phyloP scores from a whole-genome alignment of 2,888 invertebrate genomes.

The Chrysolina oricalcia region DNA sequence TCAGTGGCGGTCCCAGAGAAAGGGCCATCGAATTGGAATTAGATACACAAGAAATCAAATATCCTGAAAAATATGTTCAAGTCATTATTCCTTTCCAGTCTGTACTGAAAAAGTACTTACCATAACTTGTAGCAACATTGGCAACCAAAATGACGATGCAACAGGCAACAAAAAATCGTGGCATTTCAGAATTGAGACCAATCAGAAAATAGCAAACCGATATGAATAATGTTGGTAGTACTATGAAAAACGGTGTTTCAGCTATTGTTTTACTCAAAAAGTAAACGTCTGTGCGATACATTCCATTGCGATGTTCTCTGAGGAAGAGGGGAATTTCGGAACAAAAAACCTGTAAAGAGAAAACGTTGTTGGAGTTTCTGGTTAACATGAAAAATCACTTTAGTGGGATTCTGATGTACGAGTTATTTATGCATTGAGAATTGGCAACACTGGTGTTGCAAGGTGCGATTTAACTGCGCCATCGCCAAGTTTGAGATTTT shows the following conservation, averaged over 20 bases:
- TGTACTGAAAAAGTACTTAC: slow-evolving; percentile 69
- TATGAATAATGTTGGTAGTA: slow-evolving; percentile 88
- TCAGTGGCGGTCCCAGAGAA: slow-evolving; percentile 91
- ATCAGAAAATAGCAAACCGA: slow-evolving; percentile 91
- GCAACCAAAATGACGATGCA: slow-evolving; percentile 87
- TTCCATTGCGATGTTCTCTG: slow-evolving; percentile 90
- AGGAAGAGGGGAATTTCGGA: slow-evolving; percentile 92
- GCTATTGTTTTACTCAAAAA: slow-evolving; percentile 93
- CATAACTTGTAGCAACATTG: slow-evolving; percentile 91
- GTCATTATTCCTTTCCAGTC: not conserved
- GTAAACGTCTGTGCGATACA: slow-evolving; percentile 93
- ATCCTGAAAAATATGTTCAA: slow-evolving; percentile 77
- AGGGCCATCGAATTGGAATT: slow-evolving; percentile 90
- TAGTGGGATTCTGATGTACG: too few species aligned
- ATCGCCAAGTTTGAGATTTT: too few species aligned
- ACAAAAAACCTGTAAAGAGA: slow-evolving; percentile 84
- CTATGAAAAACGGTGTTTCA: slow-evolving; percentile 89
- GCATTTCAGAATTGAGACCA: slow-evolving; percentile 82
- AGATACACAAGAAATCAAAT: slow-evolving; percentile 91
- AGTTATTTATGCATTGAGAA: too few species aligned
- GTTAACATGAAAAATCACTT: not conserved
- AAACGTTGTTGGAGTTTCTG: not conserved
- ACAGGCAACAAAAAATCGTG: slow-evolving; percentile 83
- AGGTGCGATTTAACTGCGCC: too few species aligned
- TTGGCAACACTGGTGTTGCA: too few species aligned